Evolutionary conservation across 2,888 invertebrate species (phyloP).

Genomic region (Patella caerulea): DNA sequence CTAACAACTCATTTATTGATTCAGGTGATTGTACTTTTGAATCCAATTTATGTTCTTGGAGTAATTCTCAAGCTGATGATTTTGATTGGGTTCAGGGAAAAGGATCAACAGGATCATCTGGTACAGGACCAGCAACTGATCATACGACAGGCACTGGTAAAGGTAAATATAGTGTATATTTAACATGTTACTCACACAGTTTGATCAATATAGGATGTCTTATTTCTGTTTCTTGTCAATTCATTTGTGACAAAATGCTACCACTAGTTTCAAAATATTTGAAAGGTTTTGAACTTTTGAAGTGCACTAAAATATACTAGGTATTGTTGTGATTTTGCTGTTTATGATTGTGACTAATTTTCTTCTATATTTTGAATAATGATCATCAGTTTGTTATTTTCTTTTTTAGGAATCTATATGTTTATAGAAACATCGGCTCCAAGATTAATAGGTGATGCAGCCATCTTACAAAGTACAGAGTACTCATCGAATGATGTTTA

Average conservation of each 20-base stretch:
- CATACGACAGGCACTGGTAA: conserved; percentile 36
- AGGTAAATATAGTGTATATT: conserved; percentile 20
- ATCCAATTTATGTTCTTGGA: conserved; percentile 54
- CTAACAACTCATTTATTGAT: conserved; percentile 22
- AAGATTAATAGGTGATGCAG: conserved; percentile 73
- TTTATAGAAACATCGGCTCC: conserved; percentile 83
- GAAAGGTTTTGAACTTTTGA: no score
- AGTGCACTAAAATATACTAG: no score
- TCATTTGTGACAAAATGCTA: no score
- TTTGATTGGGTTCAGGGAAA: conserved; percentile 53
- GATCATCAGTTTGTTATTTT: background rate
- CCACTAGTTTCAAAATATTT: no score
- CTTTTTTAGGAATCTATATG: conserved; percentile 77
- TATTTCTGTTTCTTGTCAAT: no score
- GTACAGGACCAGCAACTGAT: conserved; percentile 43
- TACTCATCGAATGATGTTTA: conserved; percentile 35
- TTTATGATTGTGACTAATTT: no score
- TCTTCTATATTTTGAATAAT: no score
- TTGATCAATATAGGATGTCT: no score
- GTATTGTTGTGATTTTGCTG: no score
- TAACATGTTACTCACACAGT: no score
- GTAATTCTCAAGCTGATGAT: conserved; percentile 46
- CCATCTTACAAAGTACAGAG: conserved; percentile 55
- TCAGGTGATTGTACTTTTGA: conserved; percentile 62
- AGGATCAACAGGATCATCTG: conserved; percentile 35